A percentile compares a stretch with the other conserved stretches of the same genome.
These are phyloP conservation scores for Eulemur rufifrons DNA, from an alignment of 2,113 vertebrate species.

Conservation along the genomic window DNA sequence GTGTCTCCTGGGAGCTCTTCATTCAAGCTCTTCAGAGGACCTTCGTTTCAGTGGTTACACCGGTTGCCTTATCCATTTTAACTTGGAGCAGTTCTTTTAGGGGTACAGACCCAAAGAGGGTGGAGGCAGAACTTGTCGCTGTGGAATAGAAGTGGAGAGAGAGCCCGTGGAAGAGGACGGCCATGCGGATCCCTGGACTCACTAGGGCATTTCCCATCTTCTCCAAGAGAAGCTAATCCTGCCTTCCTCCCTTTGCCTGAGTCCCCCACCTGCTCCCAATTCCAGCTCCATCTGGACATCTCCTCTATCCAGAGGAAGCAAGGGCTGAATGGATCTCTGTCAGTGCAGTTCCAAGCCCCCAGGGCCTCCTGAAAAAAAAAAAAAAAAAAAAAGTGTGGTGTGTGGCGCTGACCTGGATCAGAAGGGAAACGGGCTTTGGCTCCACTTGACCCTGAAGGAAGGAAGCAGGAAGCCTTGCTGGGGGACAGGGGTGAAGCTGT, in stretches of 20 bases:
- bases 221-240: neutral
- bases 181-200: fast-evolving
- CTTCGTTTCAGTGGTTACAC: fast-evolving
- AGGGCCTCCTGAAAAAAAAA: neutral
- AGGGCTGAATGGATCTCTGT: neutral
- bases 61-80: neutral
- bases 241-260: neutral
- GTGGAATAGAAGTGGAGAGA: neutral
- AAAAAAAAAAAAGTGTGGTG: neutral
- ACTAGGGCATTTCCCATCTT: neutral
- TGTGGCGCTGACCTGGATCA: neutral
- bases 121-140: neutral
- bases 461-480: conserved; percentile 72
- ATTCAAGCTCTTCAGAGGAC: fast-evolving
- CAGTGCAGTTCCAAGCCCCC: neutral
- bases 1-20: neutral
- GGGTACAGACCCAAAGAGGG: neutral
- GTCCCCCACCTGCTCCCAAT: neutral
- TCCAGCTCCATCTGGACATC: neutral
- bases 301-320: conserved; percentile 19
- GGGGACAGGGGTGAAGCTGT: neutral
- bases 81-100: neutral
- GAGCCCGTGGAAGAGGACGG: neutral
- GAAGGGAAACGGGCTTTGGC: conserved; percentile 34
- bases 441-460: conserved; percentile 58